Evolutionary conservation across 2,888 invertebrate species (phyloP).

Genomic region (Caenorhabditis sp.): DNA sequence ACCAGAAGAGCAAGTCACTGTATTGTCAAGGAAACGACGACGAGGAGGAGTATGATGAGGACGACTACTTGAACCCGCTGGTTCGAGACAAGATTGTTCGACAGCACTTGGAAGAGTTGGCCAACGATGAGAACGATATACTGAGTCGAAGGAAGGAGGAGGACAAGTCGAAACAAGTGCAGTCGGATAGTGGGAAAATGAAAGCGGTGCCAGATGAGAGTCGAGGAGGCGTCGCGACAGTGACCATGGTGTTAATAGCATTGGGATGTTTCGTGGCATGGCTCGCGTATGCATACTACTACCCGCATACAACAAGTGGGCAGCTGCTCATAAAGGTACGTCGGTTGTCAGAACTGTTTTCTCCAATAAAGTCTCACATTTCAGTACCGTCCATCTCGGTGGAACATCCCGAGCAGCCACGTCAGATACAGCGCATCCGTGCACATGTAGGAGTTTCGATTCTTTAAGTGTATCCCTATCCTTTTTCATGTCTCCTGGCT

Average conservation of each 20-base stretch:
- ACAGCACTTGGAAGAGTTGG: neutral
- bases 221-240: constrained; percentile 84
- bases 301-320: constrained; percentile 96
- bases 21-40: constrained; percentile 71
- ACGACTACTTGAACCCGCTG: constrained; percentile 34
- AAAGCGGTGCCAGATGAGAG: constrained; percentile 40
- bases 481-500: too few species aligned
- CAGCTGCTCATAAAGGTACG: constrained; percentile 95
- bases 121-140: neutral
- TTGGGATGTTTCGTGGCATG: constrained; percentile 89
- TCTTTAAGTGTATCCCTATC: too few species aligned
- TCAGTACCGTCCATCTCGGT: constrained; percentile 83
- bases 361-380: too few species aligned
- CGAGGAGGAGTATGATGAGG: constrained; percentile 69
- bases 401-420: constrained; percentile 82
- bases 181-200: too few species aligned
- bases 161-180: constrained; percentile 31
- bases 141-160: constrained; percentile 1
- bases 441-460: constrained; percentile 71
- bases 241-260: constrained; percentile 87
- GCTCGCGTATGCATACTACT: constrained; percentile 95
- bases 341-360: too few species aligned
- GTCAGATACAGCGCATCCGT: constrained; percentile 82
- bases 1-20: constrained; percentile 56
- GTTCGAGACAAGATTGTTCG: neutral